These are phyloP conservation scores for Fundulus diaphanus DNA, from an alignment of 2,797 vertebrate species.

Conservation along the genomic window DNA sequence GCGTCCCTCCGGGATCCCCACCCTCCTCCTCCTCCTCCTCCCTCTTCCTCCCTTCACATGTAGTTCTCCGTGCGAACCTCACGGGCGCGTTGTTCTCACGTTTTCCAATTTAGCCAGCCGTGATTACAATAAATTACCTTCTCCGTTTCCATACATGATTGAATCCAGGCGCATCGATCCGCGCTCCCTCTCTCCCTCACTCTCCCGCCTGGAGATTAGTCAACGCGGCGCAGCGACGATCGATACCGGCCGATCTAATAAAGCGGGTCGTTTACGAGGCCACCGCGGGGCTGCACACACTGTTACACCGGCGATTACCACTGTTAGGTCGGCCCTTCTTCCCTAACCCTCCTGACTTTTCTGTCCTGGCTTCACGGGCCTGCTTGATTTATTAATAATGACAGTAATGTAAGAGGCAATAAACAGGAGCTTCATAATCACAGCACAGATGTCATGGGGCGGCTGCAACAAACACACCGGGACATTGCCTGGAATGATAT, in stretches of 20 bases:
- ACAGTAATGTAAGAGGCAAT: slow-evolving; percentile 73
- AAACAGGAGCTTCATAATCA: slow-evolving; percentile 67
- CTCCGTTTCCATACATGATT: slow-evolving; percentile 78
- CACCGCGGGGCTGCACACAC: slow-evolving; percentile 73
- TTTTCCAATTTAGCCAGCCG: slow-evolving; percentile 62
- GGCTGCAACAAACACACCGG: slow-evolving; percentile 46
- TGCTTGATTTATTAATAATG: slow-evolving; percentile 77
- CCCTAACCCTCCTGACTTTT: slow-evolving; percentile 24
- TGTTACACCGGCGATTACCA: slow-evolving; percentile 80
- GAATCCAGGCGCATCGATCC: slow-evolving; percentile 78
- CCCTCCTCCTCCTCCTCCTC: neutral
- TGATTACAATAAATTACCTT: slow-evolving; percentile 80
- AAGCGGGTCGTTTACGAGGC: slow-evolving; percentile 79
- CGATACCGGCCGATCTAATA: slow-evolving; percentile 83
- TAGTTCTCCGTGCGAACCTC: slow-evolving; percentile 71
- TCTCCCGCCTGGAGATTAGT: slow-evolving; percentile 74
- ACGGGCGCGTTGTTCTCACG: slow-evolving; percentile 79
- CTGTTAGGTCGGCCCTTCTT: slow-evolving; percentile 27
- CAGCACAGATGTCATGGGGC: slow-evolving; percentile 55
- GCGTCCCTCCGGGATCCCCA: neutral
- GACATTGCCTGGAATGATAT: slow-evolving; percentile 53
- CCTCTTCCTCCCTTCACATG: slow-evolving; percentile 28
- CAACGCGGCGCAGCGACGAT: slow-evolving; percentile 69
- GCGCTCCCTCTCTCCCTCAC: neutral
- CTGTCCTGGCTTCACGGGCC: slow-evolving; percentile 54